Evolutionary conservation across 2,888 invertebrate genomes (phyloP), one percentile per base, ranked within the genome.

Genomic region (Drosophila siamana): DNA sequence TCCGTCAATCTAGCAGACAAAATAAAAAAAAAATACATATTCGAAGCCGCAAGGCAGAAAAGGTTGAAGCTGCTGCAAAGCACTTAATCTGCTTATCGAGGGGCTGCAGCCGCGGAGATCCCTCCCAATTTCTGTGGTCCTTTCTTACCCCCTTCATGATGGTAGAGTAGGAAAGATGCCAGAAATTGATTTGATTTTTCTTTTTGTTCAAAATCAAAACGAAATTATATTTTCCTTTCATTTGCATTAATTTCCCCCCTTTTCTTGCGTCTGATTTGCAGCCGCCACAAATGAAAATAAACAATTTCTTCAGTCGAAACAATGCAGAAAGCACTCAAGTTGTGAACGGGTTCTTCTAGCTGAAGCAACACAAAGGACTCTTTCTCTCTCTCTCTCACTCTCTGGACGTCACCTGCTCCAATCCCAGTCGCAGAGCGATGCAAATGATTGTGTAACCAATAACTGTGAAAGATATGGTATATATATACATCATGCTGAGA

Each of bases 41-140:
- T 44, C 36, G 26, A 4, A 46, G 70, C 69, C 67, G 48, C 54
- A 59, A 65, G 41, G 46, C 26, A 74, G 26, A 69, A 73, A 55
- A 61, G 65, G 40, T 73, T 54, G 36, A 33, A 78, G n/a, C n/a
- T n/a, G n/a, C n/a, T n/a, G n/a, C n/a, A n/a, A n/a, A n/a, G 74
- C 69, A 50, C 64, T 84, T 86, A 83, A 83, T 83, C 81, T 78
- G 78, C 69, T 83, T 83, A 83, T 76, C 73, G 81, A 75, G 69
- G 66, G 70, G 57, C 65, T 80, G 50, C 64, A 67, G 59, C 19
- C 48, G 24, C 16, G 28, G 40, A 6, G 11, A 15, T 11, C 33
- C 28, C 15, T 36, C 13, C n/a, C 13, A 1, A 1, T 33, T 33
- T n/a, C 11, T n/a, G 2, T 33, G 28, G 3, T 28, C 9, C 36